Conservation (phyloP, 2,797 vertebrate genomes). For the Catostomus latipinnis region DNA sequence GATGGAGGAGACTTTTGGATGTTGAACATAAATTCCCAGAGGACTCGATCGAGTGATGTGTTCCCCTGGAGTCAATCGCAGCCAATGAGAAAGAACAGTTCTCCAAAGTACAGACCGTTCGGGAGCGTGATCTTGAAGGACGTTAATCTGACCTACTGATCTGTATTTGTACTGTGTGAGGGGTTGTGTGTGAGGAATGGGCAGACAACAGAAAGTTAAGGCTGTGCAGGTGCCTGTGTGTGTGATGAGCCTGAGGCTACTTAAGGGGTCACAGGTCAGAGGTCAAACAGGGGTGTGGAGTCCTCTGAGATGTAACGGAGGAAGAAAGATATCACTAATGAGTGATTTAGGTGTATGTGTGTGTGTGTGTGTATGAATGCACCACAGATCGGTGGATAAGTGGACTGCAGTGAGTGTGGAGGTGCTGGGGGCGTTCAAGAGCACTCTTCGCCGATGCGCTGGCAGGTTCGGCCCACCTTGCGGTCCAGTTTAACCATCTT, state of each 20-base stretch:
- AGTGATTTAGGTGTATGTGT: slow-evolving; percentile 38
- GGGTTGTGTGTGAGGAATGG: not conserved
- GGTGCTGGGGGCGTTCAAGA: slow-evolving; percentile 78
- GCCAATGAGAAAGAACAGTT: slow-evolving; percentile 37
- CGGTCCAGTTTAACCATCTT: slow-evolving; percentile 94
- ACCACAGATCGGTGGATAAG: not conserved
- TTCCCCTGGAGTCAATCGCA: slow-evolving; percentile 43
- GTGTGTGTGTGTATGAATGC: slow-evolving; percentile 7
- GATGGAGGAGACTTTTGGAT: slow-evolving; percentile 7
- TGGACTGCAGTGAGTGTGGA: not conserved
- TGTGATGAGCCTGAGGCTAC: slow-evolving; percentile 27
- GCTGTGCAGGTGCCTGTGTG: slow-evolving; percentile 24
- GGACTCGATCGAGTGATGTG: slow-evolving; percentile 20
- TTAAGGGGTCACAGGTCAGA: not conserved
- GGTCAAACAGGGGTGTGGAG: not conserved
- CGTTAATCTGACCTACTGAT: slow-evolving; percentile 23
- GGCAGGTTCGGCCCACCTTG: slow-evolving; percentile 91
- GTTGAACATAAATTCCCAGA: slow-evolving; percentile 36
- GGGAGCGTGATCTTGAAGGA: slow-evolving; percentile 15
- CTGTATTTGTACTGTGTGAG: slow-evolving; percentile 8
- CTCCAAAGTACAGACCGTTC: slow-evolving; percentile 29
- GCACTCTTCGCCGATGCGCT: slow-evolving; percentile 89
- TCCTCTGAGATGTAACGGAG: slow-evolving; percentile 47
- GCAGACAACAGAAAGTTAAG: slow-evolving; percentile 48
- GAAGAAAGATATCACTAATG: slow-evolving; percentile 48